phyloP scores from a whole-genome alignment of 1,140 invertebrate genomes.

The Nebria ingens region DNA sequence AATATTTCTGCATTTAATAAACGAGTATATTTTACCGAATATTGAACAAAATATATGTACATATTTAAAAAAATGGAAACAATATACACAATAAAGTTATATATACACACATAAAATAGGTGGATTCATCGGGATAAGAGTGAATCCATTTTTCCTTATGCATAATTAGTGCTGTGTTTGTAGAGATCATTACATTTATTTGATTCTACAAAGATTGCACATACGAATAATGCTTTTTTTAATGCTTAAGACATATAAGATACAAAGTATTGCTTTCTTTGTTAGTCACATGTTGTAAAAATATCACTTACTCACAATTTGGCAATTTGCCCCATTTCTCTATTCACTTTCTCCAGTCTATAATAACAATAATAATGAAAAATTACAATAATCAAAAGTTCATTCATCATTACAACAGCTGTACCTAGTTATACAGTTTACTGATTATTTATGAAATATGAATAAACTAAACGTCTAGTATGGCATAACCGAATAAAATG shows the following conservation, averaged over 20 bases:
- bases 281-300: conserved; percentile 52
- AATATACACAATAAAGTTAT: conserved; percentile 35
- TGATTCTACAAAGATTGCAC: conserved; percentile 29
- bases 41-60: conserved; percentile 34
- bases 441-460: background rate
- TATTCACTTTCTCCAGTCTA: conserved; percentile 2
- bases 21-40: conserved; percentile 32
- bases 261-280: conserved; percentile 57
- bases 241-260: conserved; percentile 47
- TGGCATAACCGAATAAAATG: background rate
- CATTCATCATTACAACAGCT: conserved; percentile 34
- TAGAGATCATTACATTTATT: conserved; percentile 2
- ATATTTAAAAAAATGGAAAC: conserved; percentile 29
- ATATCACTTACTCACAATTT: conserved; percentile 45
- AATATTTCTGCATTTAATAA: conserved; percentile 33
- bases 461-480: background rate
- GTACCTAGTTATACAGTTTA: too few species aligned
- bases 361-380: background rate
- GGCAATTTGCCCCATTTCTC: conserved; percentile 19
- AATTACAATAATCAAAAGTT: conserved; percentile 13
- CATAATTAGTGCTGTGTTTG: conserved; percentile 20
- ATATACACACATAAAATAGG: conserved; percentile 31
- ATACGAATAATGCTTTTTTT: conserved; percentile 25
- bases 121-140: conserved; percentile 23
- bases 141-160: conserved; percentile 23